Conservation (phyloP, 2,113 vertebrate species). For the Macquaria ambigua region DNA sequence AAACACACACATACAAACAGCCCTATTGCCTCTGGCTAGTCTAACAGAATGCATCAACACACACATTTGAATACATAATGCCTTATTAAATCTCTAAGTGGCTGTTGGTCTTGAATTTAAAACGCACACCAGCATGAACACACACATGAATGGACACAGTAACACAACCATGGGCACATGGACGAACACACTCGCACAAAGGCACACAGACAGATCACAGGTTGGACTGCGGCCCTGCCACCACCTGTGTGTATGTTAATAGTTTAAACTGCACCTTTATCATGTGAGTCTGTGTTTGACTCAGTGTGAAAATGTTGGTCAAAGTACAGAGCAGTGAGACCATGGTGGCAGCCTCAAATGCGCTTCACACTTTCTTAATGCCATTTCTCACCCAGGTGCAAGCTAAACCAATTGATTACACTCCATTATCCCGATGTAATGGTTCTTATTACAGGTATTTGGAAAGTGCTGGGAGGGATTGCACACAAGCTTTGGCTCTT, state of each 20-base stretch:
- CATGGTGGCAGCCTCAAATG: neutral
- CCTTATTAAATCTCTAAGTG: constrained; percentile 56
- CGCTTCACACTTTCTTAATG: constrained; percentile 44
- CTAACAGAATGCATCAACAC: constrained; percentile 55
- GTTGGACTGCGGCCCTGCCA: neutral
- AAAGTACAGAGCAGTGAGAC: constrained; percentile 21
- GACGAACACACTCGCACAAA: constrained; percentile 4
- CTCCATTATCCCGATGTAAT: constrained; percentile 48
- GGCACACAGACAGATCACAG: neutral
- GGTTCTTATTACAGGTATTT: constrained; percentile 36
- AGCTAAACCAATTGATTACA: constrained; percentile 53
- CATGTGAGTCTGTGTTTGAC: neutral
- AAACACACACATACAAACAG: constrained; percentile 47
- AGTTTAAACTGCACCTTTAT: constrained; percentile 13
- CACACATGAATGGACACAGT: neutral
- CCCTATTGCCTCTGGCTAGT: constrained; percentile 32
- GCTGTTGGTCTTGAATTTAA: constrained; percentile 24
- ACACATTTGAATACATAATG: constrained; percentile 63
- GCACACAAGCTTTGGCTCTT: constrained; percentile 4
- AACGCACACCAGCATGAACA: neutral
- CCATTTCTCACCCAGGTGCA: constrained; percentile 54
- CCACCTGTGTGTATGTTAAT: constrained; percentile 14
- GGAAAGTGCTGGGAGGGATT: neutral
- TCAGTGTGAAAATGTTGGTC: constrained; percentile 7
- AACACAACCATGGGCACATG: neutral